These are phyloP conservation scores for Anarsia innoxiella DNA, from an alignment of 2,888 invertebrate species.

Conservation along the genomic window DNA sequence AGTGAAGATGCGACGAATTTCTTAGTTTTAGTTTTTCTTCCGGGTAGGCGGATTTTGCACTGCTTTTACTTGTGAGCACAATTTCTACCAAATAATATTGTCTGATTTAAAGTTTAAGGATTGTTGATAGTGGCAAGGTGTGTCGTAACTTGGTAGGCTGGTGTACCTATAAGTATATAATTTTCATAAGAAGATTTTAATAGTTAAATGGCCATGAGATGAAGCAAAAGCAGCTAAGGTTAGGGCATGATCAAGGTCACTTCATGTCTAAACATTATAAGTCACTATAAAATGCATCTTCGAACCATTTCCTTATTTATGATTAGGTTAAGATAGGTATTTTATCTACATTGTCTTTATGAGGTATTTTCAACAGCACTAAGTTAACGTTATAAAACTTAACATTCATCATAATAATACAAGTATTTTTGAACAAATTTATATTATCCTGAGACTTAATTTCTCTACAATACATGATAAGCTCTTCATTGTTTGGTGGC, in stretches of 20 bases:
- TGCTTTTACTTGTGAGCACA: too few relatives aligned
- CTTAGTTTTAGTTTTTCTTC: too few relatives aligned
- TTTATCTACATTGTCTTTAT: constrained; percentile 46
- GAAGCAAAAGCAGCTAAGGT: constrained; percentile 65
- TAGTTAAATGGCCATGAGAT: constrained; percentile 42
- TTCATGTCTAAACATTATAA: constrained; percentile 67
- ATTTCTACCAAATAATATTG: too few relatives aligned
- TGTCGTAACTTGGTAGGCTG: too few relatives aligned
- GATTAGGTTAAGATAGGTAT: constrained; percentile 33
- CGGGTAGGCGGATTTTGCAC: too few relatives aligned
- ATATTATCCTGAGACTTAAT: constrained; percentile 36
- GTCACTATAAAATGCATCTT: constrained; percentile 53
- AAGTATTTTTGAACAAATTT: constrained; percentile 34
- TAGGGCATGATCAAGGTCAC: constrained; percentile 70
- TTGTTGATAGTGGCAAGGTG: too few relatives aligned
- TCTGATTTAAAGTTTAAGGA: too few relatives aligned
- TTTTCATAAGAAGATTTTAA: constrained; percentile 29
- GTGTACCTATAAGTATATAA: too few relatives aligned
- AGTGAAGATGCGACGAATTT: constrained; percentile 28
- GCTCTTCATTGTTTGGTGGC: constrained; percentile 42
- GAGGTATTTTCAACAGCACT: constrained; percentile 60
- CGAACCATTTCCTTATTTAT: constrained; percentile 37
- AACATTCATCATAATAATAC: constrained; percentile 32
- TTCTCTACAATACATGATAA: constrained; percentile 65
- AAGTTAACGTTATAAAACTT: constrained; percentile 38